phyloP scores from a whole-genome alignment of 2,888 invertebrate genomes.

The Melieria picta region DNA sequence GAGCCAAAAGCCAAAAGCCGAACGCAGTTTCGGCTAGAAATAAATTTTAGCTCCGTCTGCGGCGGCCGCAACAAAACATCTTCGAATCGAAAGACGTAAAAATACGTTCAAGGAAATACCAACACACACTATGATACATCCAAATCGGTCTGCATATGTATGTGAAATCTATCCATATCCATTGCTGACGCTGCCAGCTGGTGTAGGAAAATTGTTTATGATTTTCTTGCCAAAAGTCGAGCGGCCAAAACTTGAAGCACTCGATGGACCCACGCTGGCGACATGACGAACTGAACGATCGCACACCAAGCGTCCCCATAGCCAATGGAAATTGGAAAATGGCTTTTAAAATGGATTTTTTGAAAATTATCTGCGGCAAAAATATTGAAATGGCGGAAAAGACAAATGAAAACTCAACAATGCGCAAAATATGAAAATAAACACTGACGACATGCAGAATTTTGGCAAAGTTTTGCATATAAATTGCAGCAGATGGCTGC shows the following conservation, averaged over 20 bases:
- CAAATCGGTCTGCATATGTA: no score
- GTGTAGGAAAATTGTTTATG: conserved; percentile 17
- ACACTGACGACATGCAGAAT: conserved; percentile 42
- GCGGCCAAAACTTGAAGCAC: conserved; percentile 2
- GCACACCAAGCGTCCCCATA: conserved; percentile 26
- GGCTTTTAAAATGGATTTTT: conserved; percentile 23
- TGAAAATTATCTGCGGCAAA: conserved; percentile 20
- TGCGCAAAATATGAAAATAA: conserved; percentile 42
- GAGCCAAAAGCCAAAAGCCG: no score
- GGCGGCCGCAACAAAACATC: no score
- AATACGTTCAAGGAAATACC: no score
- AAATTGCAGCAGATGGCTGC: conserved; percentile 10
- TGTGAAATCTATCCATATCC: no score
- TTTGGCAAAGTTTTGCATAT: conserved; percentile 21
- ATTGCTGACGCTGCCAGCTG: conserved; percentile 5
- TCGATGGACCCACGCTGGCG: no score
- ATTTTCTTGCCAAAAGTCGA: conserved; percentile 22
- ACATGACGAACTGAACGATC: conserved; percentile 18
- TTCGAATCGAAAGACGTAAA: no score
- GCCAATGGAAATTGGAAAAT: conserved; percentile 37
- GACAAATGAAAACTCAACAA: conserved; percentile 7
- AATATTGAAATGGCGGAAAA: neutral
- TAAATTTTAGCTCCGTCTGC: no score
- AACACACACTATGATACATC: no score
- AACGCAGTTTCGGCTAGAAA: no score